A percentile compares a stretch with the other conserved stretches of the same genome.
phyloP scores from a whole-genome alignment of 2,888 invertebrate species.

The Gisinianus flammeolus region DNA sequence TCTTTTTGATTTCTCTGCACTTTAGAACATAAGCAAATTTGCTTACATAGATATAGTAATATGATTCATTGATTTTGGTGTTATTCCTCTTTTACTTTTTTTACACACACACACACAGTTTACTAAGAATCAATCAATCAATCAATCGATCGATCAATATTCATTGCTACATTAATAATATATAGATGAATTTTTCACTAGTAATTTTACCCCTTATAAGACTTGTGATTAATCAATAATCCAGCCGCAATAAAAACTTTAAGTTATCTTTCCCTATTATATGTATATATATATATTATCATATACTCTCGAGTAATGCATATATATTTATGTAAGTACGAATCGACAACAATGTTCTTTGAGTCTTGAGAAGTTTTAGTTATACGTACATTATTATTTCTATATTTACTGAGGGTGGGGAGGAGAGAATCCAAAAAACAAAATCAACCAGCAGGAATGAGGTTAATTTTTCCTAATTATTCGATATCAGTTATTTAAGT shows the following conservation, averaged over 20 bases:
- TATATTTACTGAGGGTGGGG: background rate
- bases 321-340: background rate
- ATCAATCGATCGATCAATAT: too few relatives aligned
- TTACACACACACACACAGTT: too few relatives aligned
- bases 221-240: background rate
- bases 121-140: too few relatives aligned
- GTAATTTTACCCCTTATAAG: background rate
- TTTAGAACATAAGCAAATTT: background rate
- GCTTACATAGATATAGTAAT: background rate
- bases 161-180: too few relatives aligned
- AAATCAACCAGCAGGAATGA: too few relatives aligned
- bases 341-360: background rate
- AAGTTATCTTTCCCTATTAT: background rate
- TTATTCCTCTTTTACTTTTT: too few relatives aligned
- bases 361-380: background rate
- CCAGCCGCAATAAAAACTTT: background rate
- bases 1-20: background rate
- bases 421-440: background rate
- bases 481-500: background rate
- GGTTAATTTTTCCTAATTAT: background rate
- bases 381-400: slow-evolving; percentile 14
- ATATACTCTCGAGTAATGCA: background rate
- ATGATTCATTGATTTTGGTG: background rate
- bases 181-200: too few relatives aligned
- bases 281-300: background rate